phyloP scores from a whole-genome alignment of 2,888 invertebrate species.

The Drosophila anomalata region DNA sequence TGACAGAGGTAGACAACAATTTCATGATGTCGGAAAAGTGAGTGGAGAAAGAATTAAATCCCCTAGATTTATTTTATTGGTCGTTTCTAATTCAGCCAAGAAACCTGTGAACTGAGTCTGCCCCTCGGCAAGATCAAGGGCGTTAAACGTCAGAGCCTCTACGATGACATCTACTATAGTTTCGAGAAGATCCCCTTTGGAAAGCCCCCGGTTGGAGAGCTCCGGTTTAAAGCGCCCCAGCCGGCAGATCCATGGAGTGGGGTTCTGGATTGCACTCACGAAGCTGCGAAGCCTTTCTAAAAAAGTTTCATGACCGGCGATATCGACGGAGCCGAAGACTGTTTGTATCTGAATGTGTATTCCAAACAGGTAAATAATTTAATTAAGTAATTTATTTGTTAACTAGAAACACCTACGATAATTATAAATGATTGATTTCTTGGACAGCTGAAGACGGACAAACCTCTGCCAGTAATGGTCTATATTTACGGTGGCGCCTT shows the following conservation, averaged over 20 bases:
- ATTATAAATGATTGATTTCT: constrained; percentile 16
- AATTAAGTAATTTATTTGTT: constrained; percentile 1
- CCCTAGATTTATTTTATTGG: neutral
- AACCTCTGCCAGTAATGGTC: constrained; percentile 83
- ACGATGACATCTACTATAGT: constrained; percentile 70
- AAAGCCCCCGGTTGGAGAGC: constrained; percentile 75
- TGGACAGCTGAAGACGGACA: constrained; percentile 55
- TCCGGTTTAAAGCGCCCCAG: constrained; percentile 82
- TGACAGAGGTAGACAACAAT: constrained; percentile 14
- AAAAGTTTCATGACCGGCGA: constrained; percentile 64
- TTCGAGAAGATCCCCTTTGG: constrained; percentile 79
- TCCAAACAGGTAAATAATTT: constrained; percentile 71
- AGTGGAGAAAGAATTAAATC: neutral
- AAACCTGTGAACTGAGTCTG: constrained; percentile 55
- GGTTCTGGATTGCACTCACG: constrained; percentile 81
- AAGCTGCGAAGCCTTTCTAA: constrained; percentile 78
- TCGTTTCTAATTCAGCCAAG: constrained; percentile 19
- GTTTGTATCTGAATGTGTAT: constrained; percentile 85
- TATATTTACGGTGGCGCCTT: constrained; percentile 85
- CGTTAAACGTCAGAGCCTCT: constrained; percentile 48
- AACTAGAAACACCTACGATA: constrained; percentile 5
- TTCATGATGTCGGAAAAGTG: constrained; percentile 54
- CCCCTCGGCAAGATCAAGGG: constrained; percentile 65
- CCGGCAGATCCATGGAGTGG: constrained; percentile 83
- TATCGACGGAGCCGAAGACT: constrained; percentile 84